phyloP scores from a whole-genome alignment of 2,113 vertebrate genomes.

The Megaceryle torquata region DNA sequence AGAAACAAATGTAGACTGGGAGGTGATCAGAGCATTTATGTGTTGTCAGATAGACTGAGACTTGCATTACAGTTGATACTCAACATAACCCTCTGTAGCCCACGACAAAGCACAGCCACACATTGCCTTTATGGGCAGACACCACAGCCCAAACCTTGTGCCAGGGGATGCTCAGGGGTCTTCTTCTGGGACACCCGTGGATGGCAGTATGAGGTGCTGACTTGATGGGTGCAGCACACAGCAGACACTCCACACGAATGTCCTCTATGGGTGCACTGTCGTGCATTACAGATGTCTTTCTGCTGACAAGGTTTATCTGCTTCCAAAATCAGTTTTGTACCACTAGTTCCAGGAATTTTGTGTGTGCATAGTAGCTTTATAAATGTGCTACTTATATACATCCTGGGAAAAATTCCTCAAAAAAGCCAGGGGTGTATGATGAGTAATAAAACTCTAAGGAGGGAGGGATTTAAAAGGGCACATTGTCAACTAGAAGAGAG shows the following conservation, averaged over 20 bases:
- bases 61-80: background rate
- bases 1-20: background rate
- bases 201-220: background rate
- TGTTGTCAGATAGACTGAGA: background rate
- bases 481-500: background rate
- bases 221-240: background rate
- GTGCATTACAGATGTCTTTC: background rate
- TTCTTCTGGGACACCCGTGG: background rate
- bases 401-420: background rate
- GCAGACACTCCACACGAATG: accelerated
- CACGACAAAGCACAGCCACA: background rate
- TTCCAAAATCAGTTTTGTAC: background rate
- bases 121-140: background rate
- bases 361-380: background rate
- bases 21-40: background rate
- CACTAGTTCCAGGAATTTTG: background rate
- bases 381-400: background rate
- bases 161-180: background rate
- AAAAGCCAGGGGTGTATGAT: background rate
- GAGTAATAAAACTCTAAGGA: background rate
- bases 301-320: background rate
- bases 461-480: background rate
- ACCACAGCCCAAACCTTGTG: background rate
- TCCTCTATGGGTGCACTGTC: accelerated
- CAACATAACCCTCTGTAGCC: background rate